Conservation (phyloP, 2,797 vertebrate genomes). For the Pangasius larnaudii region DNA sequence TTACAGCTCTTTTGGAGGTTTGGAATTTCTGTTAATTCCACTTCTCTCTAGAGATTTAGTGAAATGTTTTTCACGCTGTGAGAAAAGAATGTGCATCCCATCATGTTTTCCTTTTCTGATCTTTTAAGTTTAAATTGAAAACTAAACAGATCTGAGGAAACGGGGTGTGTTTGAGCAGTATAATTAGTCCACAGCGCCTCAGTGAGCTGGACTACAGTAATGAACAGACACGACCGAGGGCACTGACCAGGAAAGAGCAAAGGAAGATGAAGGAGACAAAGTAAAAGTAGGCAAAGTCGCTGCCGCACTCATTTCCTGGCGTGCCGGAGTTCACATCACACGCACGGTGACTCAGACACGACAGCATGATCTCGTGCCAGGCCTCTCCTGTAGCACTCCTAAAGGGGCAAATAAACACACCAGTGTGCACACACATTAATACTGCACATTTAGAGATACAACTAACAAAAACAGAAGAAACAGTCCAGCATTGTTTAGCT, state of each 20-base stretch:
- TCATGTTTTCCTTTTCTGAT: neutral
- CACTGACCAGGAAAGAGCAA: conserved; percentile 94
- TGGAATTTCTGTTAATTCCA: neutral
- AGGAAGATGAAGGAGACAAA: conserved; percentile 98
- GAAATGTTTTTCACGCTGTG: neutral
- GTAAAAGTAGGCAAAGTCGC: conserved; percentile 97
- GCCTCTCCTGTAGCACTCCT: conserved; percentile 96
- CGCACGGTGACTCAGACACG: conserved; percentile 83
- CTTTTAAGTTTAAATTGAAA: conserved; percentile 21
- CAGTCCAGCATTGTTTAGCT: neutral
- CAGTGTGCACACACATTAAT: neutral
- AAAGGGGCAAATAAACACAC: conserved; percentile 40
- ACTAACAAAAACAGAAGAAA: neutral
- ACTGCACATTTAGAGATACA: neutral
- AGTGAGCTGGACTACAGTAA: neutral
- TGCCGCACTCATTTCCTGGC: conserved; percentile 86
- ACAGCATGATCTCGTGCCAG: conserved; percentile 98
- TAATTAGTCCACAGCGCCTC: neutral
- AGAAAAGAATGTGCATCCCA: conserved; percentile 11
- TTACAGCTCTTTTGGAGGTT: neutral
- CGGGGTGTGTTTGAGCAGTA: neutral
- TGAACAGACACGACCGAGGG: neutral
- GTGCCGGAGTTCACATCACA: conserved; percentile 82
- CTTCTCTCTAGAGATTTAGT: conserved; percentile 8
- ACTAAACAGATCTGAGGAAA: neutral